These are phyloP conservation scores for Aquatica leii DNA, from an alignment of 2,888 invertebrate species.

Conservation along the genomic window DNA sequence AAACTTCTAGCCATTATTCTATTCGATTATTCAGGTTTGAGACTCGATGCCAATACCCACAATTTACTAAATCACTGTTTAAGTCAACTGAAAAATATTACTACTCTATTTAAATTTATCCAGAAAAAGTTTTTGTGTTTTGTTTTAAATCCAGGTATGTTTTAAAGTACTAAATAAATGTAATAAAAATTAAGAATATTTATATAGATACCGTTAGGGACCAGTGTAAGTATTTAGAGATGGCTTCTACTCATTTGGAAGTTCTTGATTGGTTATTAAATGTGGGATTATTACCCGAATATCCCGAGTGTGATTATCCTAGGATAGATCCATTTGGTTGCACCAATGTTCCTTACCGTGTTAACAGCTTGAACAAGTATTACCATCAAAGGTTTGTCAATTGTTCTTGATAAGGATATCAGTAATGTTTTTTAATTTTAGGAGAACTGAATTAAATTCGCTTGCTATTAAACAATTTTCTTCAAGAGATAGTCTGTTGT, in stretches of 20 bases:
- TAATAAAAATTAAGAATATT: not conserved
- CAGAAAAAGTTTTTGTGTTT: slow-evolving; percentile 64
- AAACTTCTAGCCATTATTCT: slow-evolving; percentile 66
- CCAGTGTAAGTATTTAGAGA: slow-evolving; percentile 70
- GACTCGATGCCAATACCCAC: slow-evolving; percentile 75
- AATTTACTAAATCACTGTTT: slow-evolving; percentile 74
- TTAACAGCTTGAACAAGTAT: slow-evolving; percentile 61
- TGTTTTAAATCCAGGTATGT: slow-evolving; percentile 64
- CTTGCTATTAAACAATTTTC: slow-evolving; percentile 44
- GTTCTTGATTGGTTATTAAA: slow-evolving; percentile 84
- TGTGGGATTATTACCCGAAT: slow-evolving; percentile 79
- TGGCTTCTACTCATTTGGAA: slow-evolving; percentile 78
- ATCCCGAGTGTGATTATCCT: slow-evolving; percentile 53
- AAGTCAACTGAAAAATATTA: slow-evolving; percentile 74
- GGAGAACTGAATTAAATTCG: slow-evolving; percentile 62
- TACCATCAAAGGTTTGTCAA: slow-evolving; percentile 52
- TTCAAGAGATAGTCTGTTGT: slow-evolving; percentile 63
- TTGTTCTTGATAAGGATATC: slow-evolving; percentile 1
- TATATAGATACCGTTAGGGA: slow-evolving; percentile 53
- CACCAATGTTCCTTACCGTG: slow-evolving; percentile 66
- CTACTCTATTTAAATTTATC: slow-evolving; percentile 70
- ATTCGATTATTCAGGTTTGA: slow-evolving; percentile 73
- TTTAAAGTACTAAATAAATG: not conserved
- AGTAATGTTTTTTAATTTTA: slow-evolving; percentile 47
- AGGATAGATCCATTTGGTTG: slow-evolving; percentile 58